A percentile compares a stretch with the other conserved stretches of the same genome.
phyloP scores from a whole-genome alignment of 1,140 invertebrate species.

The Vollenhovia emeryi region DNA sequence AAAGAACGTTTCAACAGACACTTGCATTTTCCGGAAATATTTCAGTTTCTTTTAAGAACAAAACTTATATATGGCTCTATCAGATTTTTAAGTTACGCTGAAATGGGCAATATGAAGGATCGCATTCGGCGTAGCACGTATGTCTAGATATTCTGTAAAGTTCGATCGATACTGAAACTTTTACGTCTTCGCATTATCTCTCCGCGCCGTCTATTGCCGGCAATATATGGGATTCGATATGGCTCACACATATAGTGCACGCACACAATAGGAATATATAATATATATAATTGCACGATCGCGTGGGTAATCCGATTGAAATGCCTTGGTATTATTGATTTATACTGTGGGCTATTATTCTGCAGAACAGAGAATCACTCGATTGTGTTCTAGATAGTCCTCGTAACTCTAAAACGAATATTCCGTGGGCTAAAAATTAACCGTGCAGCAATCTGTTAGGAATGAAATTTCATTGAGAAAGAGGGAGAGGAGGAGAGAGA shows the following conservation, averaged over 20 bases:
- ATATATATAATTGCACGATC: constrained; percentile 59
- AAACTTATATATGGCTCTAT: not conserved
- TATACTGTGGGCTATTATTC: constrained; percentile 43
- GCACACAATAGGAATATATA: constrained; percentile 50
- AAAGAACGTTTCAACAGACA: not conserved
- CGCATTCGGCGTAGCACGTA: not conserved
- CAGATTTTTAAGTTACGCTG: not conserved
- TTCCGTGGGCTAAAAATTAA: constrained; percentile 23
- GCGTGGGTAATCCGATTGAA: constrained; percentile 60
- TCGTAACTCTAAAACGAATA: not conserved
- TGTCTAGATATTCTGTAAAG: not conserved
- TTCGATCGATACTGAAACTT: constrained; percentile 16
- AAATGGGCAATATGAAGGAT: not conserved
- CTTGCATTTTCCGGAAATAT: not conserved
- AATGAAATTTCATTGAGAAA: not conserved
- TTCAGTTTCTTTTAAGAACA: not conserved
- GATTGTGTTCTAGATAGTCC: not conserved
- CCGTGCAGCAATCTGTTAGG: not conserved
- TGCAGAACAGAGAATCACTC: constrained; percentile 12
- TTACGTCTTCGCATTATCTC: not conserved
- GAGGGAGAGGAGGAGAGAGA: not conserved
- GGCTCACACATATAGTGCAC: not conserved
- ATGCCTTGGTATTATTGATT: constrained; percentile 67
- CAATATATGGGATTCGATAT: constrained; percentile 40
- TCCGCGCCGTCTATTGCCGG: constrained; percentile 32